Evolutionary conservation across 2,113 vertebrate genomes (phyloP).

Genomic region (Pygoscelis antarcticus): DNA sequence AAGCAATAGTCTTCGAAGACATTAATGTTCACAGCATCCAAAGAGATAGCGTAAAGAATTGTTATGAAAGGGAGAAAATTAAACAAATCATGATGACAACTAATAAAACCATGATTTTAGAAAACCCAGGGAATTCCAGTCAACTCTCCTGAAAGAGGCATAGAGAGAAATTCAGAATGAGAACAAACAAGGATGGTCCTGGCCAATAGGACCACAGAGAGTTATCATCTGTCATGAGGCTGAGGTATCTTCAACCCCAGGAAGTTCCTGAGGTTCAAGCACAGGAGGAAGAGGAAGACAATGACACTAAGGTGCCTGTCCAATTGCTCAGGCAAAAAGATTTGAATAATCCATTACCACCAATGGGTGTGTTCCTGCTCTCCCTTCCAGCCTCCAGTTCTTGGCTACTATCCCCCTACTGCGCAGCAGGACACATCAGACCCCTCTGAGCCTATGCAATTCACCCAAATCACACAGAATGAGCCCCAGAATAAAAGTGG

Average conservation of each 20-base stretch:
- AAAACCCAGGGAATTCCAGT: not conserved
- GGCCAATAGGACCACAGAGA: not conserved
- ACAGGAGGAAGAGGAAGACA: not conserved
- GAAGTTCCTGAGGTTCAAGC: not conserved
- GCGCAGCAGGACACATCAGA: not conserved
- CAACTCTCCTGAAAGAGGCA: not conserved
- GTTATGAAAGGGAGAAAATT: not conserved
- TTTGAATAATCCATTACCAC: not conserved
- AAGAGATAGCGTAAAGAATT: not conserved
- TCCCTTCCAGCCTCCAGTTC: not conserved
- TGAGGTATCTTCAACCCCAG: accelerated
- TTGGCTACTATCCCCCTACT: not conserved
- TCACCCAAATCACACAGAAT: not conserved
- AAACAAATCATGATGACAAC: not conserved
- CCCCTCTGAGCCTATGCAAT: not conserved
- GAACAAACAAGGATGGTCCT: not conserved
- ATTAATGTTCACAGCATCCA: not conserved
- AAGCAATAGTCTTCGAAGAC: not conserved
- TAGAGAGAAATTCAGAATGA: not conserved
- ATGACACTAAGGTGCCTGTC: not conserved
- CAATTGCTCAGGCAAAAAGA: not conserved
- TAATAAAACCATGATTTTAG: not conserved
- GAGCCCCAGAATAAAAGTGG: not conserved
- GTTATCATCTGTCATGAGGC: not conserved
- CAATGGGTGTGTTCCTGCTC: not conserved